Evolutionary conservation across 2,113 vertebrate genomes (phyloP).

Genomic region (Tachuris rubrigastra): DNA sequence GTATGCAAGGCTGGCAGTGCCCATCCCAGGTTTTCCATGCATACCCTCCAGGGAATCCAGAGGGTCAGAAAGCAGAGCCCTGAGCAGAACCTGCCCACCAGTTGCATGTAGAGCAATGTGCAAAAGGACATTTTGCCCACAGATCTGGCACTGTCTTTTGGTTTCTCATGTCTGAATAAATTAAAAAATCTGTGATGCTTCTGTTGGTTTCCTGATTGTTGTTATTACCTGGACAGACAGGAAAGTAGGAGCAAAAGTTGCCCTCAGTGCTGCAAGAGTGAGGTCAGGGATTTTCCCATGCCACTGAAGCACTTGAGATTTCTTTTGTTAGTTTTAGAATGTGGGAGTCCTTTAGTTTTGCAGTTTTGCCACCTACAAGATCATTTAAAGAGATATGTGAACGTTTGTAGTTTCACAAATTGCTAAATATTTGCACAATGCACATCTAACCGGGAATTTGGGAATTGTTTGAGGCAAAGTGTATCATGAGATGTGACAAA

Average conservation of each 20-base stretch:
- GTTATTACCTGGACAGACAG: background rate
- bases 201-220: background rate
- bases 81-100: background rate
- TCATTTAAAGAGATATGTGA: background rate
- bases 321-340: background rate
- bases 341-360: background rate
- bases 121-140: background rate
- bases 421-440: conserved; percentile 5
- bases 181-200: background rate
- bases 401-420: background rate
- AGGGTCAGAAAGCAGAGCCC: background rate
- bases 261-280: background rate
- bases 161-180: background rate
- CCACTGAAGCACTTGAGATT: background rate
- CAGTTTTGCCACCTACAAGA: conserved; percentile 8
- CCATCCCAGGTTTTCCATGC: background rate
- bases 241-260: background rate
- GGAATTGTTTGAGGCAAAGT: background rate
- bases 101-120: background rate
- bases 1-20: background rate
- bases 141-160: background rate
- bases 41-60: background rate
- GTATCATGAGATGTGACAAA: background rate
- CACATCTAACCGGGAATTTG: background rate
- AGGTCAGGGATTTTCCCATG: background rate